phyloP scores from a whole-genome alignment of 2,888 invertebrate species.

The Chrysolina oricalcia region DNA sequence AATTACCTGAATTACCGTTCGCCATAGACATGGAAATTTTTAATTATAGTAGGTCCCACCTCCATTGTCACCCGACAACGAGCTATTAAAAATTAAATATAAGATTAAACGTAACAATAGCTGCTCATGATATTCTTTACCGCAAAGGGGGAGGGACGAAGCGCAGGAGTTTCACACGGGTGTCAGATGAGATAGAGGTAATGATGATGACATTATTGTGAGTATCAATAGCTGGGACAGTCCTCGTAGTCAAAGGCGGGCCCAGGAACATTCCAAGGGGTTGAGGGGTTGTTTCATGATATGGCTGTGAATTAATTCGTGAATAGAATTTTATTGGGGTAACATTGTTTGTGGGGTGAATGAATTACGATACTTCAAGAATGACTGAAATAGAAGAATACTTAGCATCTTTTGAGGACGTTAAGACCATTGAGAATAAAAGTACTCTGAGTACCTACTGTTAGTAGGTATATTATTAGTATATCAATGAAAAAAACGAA shows the following conservation, averaged over 20 bases:
- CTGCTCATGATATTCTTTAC: conserved; percentile 7
- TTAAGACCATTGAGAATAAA: too few species aligned
- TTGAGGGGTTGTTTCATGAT: background rate
- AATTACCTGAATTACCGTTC: background rate
- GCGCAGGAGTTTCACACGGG: conserved; percentile 4
- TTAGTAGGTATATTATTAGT: too few species aligned
- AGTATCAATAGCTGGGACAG: conserved; percentile 3
- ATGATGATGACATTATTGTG: conserved; percentile 16
- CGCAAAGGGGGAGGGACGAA: conserved; percentile 8
- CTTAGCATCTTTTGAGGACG: too few species aligned
- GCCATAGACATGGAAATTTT: conserved; percentile 17
- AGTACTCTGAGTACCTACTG: too few species aligned
- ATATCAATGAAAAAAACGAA: too few species aligned
- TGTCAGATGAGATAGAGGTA: conserved; percentile 17
- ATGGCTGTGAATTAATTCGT: background rate
- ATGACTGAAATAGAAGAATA: too few species aligned
- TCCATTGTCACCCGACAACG: conserved; percentile 15
- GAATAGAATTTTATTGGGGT: too few species aligned
- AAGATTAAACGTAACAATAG: conserved; percentile 8
- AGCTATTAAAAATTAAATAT: conserved; percentile 4
- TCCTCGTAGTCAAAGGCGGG: background rate
- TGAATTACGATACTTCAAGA: too few species aligned
- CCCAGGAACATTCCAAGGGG: background rate
- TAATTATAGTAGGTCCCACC: background rate
- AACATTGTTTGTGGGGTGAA: too few species aligned